Percentiles rank a stretch among this genome's conserved stretches.
phyloP scores from a whole-genome alignment of 2,797 vertebrate species.

The Hippoglossus hippoglossus region DNA sequence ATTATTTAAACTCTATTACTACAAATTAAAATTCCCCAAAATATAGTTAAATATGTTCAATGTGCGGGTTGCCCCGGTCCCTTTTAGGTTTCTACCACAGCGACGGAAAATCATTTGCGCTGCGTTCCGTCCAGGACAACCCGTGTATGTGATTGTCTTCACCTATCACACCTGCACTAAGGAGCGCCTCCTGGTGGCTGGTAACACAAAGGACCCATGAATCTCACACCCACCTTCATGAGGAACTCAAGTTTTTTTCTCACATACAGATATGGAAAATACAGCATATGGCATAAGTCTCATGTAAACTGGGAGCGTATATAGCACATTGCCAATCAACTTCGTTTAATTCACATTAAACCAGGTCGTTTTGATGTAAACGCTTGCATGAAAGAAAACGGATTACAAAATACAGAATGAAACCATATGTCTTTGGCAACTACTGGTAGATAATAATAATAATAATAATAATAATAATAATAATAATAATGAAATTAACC shows the following conservation, averaged over 20 bases:
- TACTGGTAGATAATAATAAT: conserved; percentile 53
- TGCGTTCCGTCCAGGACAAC: conserved; percentile 59
- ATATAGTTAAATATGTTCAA: conserved; percentile 71
- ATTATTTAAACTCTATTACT: conserved; percentile 57
- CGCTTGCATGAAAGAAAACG: conserved; percentile 44
- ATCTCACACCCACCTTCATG: conserved; percentile 31
- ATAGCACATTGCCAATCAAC: conserved; percentile 54
- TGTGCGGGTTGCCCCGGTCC: conserved; percentile 63
- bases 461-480: conserved; percentile 41
- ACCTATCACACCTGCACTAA: conserved; percentile 69
- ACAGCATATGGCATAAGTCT: conserved; percentile 59
- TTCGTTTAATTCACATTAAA: conserved; percentile 47
- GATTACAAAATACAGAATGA: conserved; percentile 22
- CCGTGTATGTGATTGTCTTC: conserved; percentile 77
- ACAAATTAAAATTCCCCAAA: conserved; percentile 57
- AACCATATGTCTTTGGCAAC: conserved; percentile 76
- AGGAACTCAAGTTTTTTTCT: conserved; percentile 42
- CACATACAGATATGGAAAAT: conserved; percentile 71
- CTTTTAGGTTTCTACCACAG: conserved; percentile 4
- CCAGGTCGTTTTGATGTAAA: conserved; percentile 61
- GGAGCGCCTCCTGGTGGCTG: conserved; percentile 35
- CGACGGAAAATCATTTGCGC: background rate
- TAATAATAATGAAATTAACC: background rate
- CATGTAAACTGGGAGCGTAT: conserved; percentile 66
- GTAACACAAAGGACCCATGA: conserved; percentile 45